phyloP scores from a whole-genome alignment of 2,888 invertebrate genomes.

The Orchesellides sinensis region DNA sequence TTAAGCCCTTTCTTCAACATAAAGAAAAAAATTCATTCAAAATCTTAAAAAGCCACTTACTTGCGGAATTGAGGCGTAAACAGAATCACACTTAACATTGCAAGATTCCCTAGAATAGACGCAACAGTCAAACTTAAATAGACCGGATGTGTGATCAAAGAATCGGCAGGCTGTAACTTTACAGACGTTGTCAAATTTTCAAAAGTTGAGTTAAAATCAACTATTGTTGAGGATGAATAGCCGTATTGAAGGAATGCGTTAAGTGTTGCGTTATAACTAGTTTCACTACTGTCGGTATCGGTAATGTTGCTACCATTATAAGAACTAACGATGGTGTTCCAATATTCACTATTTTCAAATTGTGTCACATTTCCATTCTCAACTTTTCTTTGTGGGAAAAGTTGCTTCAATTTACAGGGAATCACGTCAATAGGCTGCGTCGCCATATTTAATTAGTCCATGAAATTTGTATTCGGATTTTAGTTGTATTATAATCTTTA shows the following conservation, averaged over 20 bases:
- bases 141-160: conserved; percentile 49
- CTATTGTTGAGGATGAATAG: not conserved
- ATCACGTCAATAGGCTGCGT: conserved; percentile 26
- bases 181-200: not conserved
- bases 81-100: conserved; percentile 56
- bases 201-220: conserved; percentile 3
- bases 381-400: not conserved
- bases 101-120: conserved; percentile 58
- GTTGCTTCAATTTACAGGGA: conserved; percentile 2
- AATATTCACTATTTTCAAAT: not conserved
- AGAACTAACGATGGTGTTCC: not conserved
- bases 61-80: conserved; percentile 59
- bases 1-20: no score
- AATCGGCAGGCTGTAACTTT: conserved; percentile 33
- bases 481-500: no score
- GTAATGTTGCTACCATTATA: not conserved
- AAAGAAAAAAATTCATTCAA: no score
- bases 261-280: not conserved
- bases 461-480: not conserved
- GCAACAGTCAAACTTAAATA: conserved; percentile 30
- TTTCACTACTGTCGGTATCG: not conserved
- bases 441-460: conserved; percentile 15
- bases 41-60: conserved; percentile 30
- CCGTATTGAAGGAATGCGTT: no score
- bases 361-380: not conserved